Base-by-base conservation (phyloP, 2,797 vertebrate genomes). In the Poecile montanus region DNA sequence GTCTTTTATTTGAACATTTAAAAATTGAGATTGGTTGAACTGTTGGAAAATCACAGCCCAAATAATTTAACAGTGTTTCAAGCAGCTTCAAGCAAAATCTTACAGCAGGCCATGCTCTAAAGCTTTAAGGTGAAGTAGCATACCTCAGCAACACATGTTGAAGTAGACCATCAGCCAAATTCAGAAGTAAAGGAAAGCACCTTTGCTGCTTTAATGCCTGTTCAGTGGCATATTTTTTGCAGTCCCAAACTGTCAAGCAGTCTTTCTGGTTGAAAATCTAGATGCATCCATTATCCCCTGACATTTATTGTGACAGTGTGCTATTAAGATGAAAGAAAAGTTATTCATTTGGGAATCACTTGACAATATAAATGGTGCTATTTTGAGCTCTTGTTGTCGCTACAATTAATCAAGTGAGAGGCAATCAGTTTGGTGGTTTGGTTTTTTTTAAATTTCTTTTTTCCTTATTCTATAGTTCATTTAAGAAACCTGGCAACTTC, bases 391-490 rank as follows among this genome's bases (percentile, higher is more conserved):
- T 91, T 94, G 70, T 96, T 96, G 91, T 63, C 75, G 72, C 75
- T 82, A 93, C 77, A 94, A 86, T 95, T 97, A 96, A 96, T 96
- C 93, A 96, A 90, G 72, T 48, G 72, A 91, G 32, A 88, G 25
- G 18, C 29, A 80, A 58, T 68, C 53, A 40, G 30, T 62, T 85
- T 77, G 29, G 4, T 72, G 51, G 11, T 29, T 34, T 40, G 6
- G 1, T 27, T 50, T 20, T 11, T 45, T 63, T 56, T 54, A n/a
- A n/a, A n/a, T 21, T 8, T 38, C 66, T 50, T 29, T 67, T 74
- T 62, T 66, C 7, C 23, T 92, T 76, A 27, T 76, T 38, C 45
- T 75, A 34, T 34, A 60, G n/a, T 30, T 91, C 25, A 27, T 83
- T 68, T 63, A 56, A 83, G 85, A 81, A 84, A 68, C 70, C n/a